Conservation (phyloP, 2,113 vertebrate species). For the Ceyx cyanopectus region DNA sequence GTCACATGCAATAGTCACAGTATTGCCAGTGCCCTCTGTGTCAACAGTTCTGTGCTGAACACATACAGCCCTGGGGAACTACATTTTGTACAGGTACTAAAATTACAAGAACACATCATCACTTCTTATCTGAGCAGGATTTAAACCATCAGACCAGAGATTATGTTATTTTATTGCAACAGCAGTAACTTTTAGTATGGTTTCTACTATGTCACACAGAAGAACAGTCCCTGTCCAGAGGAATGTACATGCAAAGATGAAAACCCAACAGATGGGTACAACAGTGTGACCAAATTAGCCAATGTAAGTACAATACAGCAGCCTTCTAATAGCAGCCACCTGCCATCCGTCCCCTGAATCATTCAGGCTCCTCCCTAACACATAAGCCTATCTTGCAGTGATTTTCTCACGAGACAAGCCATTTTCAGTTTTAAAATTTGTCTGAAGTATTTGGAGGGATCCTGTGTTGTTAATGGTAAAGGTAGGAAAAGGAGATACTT, state of each 20-base stretch:
- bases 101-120: background rate
- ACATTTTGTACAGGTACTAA: background rate
- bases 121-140: slow-evolving; percentile 8
- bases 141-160: background rate
- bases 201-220: background rate
- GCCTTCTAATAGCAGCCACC: background rate
- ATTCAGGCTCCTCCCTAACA: background rate
- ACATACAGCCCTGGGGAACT: background rate
- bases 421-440: background rate
- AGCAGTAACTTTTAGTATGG: background rate
- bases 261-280: background rate
- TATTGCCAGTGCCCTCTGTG: background rate
- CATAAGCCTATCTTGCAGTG: background rate
- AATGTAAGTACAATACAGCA: background rate
- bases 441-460: background rate
- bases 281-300: background rate
- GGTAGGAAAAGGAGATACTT: background rate
- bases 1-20: background rate
- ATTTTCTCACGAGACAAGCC: background rate
- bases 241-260: background rate
- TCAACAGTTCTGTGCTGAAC: background rate
- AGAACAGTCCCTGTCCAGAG: background rate
- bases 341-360: background rate
- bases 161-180: slow-evolving; percentile 26
- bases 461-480: background rate